A percentile compares a stretch with the other conserved stretches of the same genome.
Evolutionary conservation across 2,797 vertebrate genomes (phyloP).

Genomic region (Pempheris klunzingeri): DNA sequence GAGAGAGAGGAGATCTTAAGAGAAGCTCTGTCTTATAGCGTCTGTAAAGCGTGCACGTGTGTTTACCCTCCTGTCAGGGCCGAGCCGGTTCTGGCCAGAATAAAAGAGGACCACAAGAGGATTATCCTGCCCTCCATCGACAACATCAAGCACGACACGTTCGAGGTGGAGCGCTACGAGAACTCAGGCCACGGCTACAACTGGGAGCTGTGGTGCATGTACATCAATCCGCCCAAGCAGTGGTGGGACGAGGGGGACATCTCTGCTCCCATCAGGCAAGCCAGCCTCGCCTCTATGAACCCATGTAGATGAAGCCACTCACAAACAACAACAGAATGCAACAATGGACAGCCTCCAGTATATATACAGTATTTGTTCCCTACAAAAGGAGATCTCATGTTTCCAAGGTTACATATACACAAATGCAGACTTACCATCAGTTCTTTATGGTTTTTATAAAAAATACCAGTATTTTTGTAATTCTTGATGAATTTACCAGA

Average conservation of each 20-base stretch:
- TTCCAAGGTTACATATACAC: background rate
- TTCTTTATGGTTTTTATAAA: background rate
- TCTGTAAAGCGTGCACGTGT: constrained; percentile 22
- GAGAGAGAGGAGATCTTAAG: constrained; percentile 38
- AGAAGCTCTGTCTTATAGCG: constrained; percentile 9
- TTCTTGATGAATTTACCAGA: too few species aligned
- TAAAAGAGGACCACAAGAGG: constrained; percentile 93
- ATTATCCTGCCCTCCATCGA: constrained; percentile 97
- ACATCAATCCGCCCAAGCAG: constrained; percentile 95
- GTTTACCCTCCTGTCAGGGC: constrained; percentile 84
- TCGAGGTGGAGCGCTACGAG: constrained; percentile 95
- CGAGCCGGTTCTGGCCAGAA: constrained; percentile 93
- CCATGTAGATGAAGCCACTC: accelerated
- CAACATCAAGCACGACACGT: constrained; percentile 97
- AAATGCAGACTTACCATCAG: background rate
- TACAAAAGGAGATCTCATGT: background rate
- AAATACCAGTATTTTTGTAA: too few species aligned
- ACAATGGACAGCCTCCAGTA: background rate
- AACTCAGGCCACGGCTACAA: constrained; percentile 97
- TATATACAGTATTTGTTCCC: background rate
- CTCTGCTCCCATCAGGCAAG: constrained; percentile 95
- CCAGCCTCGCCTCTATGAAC: too few species aligned
- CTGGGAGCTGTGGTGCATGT: constrained; percentile 99
- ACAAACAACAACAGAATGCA: background rate
- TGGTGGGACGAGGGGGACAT: constrained; percentile 97